phyloP scores from a whole-genome alignment of 2,888 invertebrate genomes.

The Netelia virgata region DNA sequence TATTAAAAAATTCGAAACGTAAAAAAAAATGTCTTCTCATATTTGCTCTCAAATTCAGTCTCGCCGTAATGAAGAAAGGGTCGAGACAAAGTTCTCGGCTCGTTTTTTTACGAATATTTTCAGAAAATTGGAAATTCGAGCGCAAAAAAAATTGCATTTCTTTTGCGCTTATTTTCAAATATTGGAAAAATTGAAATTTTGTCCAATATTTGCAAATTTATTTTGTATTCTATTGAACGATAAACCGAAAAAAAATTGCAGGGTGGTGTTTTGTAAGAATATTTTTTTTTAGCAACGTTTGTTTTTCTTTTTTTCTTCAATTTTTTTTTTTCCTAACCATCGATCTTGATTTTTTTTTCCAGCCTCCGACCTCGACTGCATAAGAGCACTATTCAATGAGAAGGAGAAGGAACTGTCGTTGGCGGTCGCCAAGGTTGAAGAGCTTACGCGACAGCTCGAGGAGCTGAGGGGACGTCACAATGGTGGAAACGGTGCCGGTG shows the following conservation, averaged over 20 bases:
- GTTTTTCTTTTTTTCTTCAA: neutral
- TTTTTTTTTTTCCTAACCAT: neutral
- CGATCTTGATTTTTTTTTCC: slow-evolving; percentile 71
- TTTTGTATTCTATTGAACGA: no score
- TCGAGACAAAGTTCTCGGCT: neutral
- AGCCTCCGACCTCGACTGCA: slow-evolving; percentile 98
- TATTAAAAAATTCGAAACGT: neutral
- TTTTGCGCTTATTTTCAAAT: neutral
- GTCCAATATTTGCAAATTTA: no score
- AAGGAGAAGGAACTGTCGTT: slow-evolving; percentile 98
- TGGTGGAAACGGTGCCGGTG: slow-evolving; percentile 74
- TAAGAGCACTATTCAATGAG: slow-evolving; percentile 97
- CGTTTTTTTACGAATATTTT: neutral
- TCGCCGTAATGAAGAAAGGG: no score
- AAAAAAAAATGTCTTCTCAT: no score
- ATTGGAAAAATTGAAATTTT: neutral
- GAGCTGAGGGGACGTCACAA: slow-evolving; percentile 89
- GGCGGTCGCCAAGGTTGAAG: slow-evolving; percentile 99
- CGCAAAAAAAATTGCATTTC: neutral
- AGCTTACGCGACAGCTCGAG: slow-evolving; percentile 97
- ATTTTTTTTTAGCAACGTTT: neutral
- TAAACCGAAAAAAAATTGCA: no score
- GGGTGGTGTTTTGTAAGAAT: no score
- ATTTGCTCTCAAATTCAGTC: no score
- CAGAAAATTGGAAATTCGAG: no score